Base-by-base conservation (phyloP, 2,888 invertebrate genomes). In the Athrips mouffetella region DNA sequence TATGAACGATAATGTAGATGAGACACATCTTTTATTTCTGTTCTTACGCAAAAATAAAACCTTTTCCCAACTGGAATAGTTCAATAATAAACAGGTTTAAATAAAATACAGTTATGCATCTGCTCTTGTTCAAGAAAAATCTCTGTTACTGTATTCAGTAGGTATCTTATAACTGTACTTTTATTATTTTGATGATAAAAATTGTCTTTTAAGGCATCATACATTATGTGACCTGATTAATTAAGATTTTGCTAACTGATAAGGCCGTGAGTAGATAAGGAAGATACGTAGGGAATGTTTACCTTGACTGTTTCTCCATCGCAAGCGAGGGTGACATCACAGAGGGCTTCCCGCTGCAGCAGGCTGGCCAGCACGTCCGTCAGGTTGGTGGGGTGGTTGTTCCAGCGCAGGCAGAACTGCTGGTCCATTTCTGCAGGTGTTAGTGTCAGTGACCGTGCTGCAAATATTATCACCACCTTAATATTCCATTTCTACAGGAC, bases 361-460 rank as follows among this genome's bases (percentile, higher is more conserved):
- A 96, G 91, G 79, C 95, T 95, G 76, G 94, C 94, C 71, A 96
- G 91, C 76, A 96, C 96, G 89, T 96, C 96, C 78, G 96, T 96
- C 87, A 96, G 91, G 90, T 96, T 96, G 89, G 91, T 94, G 78
- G 94, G 95, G 90, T 96, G 96, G 91, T 96, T 96, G 92, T 96
- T 96, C 96, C 96, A 96, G 91, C 96, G 94, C 84, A 96, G 92
- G 90, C 96, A 96, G 90, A 96, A 96, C 91, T 96, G 96, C 89
- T 93, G 94, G 91, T 93, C 91, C 91, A 91, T 91, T 16, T 80
- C 89, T 90, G 70, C 35, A 15, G 87, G 84, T 80, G 87, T 82
- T 83, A 85, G 75, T 86, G 89, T 89, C 88, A 89, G 83, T 87
- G 89, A 82, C 80, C 87, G 88, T 83, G 85, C 89, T 89, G 85